Evolutionary conservation across 2,888 invertebrate genomes (phyloP).

Genomic region (Cybosia mesomella): DNA sequence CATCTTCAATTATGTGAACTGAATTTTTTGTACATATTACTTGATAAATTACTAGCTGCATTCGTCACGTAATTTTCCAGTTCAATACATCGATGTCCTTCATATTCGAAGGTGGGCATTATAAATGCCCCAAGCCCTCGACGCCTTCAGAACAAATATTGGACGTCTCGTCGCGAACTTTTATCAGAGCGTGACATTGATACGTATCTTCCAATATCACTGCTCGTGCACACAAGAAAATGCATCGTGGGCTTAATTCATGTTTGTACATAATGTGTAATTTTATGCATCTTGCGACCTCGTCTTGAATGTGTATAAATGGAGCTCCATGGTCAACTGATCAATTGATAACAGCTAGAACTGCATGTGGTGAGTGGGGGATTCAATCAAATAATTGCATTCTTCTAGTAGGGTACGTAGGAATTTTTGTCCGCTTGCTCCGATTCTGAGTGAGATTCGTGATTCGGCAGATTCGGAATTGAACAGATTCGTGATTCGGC

Average conservation of each 20-base stretch:
- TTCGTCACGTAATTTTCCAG: neutral
- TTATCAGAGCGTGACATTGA: slow-evolving; percentile 11
- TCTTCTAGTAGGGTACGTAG: no score
- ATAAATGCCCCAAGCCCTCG: neutral
- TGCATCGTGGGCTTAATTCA: neutral
- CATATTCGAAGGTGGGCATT: slow-evolving; percentile 3
- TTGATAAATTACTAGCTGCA: neutral
- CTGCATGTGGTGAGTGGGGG: neutral
- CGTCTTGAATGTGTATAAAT: neutral
- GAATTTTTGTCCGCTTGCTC: no score
- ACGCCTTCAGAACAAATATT: slow-evolving; percentile 11
- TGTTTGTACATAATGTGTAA: slow-evolving; percentile 5
- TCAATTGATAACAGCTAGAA: neutral
- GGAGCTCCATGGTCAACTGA: neutral
- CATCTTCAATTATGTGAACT: neutral
- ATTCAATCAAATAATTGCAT: no score
- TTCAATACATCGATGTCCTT: neutral
- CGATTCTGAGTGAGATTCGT: no score
- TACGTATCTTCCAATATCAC: neutral
- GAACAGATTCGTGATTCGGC: no score
- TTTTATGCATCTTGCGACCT: neutral
- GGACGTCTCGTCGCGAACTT: slow-evolving; percentile 7
- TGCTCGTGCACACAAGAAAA: slow-evolving; percentile 2
- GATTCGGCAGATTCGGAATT: no score
- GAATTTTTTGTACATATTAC: neutral